Evolutionary conservation across 2,797 vertebrate species (phyloP).

Genomic region (Vipera ursinii): DNA sequence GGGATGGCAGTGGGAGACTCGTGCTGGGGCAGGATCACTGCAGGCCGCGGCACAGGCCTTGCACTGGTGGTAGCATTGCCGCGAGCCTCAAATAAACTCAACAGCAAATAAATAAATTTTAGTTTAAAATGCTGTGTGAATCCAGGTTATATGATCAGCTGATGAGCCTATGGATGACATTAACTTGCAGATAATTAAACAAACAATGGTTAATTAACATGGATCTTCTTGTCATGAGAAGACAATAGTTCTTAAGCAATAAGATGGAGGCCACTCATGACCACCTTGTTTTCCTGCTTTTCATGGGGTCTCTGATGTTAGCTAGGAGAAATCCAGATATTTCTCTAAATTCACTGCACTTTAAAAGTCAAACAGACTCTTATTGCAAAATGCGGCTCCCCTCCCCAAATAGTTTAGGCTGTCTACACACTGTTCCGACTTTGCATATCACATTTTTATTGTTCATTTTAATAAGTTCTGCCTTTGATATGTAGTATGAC

Average conservation of each 20-base stretch:
- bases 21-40: no score
- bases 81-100: neutral
- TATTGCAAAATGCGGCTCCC: neutral
- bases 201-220: neutral
- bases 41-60: no score
- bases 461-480: conserved; percentile 59
- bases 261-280: neutral
- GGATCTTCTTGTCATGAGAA: neutral
- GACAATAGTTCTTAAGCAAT: neutral
- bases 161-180: neutral
- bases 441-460: conserved; percentile 61
- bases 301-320: neutral
- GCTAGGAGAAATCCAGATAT: neutral
- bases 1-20: no score
- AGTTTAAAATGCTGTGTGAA: neutral
- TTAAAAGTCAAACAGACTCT: neutral
- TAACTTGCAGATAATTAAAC: neutral
- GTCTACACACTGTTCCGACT: conserved; percentile 67
- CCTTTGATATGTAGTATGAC: conserved; percentile 62
- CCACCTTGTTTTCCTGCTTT: neutral
- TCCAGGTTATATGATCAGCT: neutral
- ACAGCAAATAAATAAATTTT: neutral
- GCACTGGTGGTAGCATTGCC: no score
- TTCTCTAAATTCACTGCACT: neutral
- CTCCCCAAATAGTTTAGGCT: conserved; percentile 26